Conservation (phyloP, 2,113 vertebrate genomes). For the Lota lota region DNA sequence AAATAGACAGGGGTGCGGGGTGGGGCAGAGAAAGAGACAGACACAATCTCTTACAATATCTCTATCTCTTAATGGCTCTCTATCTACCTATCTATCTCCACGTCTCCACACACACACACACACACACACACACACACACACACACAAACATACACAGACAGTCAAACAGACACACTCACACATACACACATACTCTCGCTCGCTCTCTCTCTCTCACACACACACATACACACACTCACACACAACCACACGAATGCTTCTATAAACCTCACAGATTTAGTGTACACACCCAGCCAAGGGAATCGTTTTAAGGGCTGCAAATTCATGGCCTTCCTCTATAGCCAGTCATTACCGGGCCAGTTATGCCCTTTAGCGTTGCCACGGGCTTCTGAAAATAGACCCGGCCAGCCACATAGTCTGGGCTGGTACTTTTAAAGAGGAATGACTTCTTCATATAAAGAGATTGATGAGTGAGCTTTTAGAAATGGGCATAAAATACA, state of each 20-base stretch:
- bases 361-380: slow-evolving; percentile 65
- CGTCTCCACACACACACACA: slow-evolving; percentile 19
- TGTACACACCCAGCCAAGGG: slow-evolving; percentile 60
- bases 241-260: slow-evolving; percentile 32
- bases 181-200: slow-evolving; percentile 22
- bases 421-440: slow-evolving; percentile 68
- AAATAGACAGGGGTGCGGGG: slow-evolving; percentile 1
- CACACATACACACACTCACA: slow-evolving; percentile 19
- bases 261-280: slow-evolving; percentile 48
- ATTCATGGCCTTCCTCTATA: slow-evolving; percentile 57
- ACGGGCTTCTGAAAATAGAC: slow-evolving; percentile 76
- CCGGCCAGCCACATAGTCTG: slow-evolving; percentile 66
- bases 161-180: slow-evolving; percentile 22
- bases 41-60: slow-evolving; percentile 38
- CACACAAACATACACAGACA: slow-evolving; percentile 28
- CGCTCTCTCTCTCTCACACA: slow-evolving; percentile 21
- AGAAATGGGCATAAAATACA: too few species aligned
- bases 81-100: neutral
- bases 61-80: too few species aligned
- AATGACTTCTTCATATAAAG: slow-evolving; percentile 42
- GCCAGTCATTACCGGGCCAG: slow-evolving; percentile 74
- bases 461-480: neutral
- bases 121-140: slow-evolving; percentile 11
- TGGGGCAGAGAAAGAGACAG: slow-evolving; percentile 27
- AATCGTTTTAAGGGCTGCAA: slow-evolving; percentile 56